Base-by-base conservation (phyloP, 2,113 vertebrate genomes). In the Chionodraco myersi region DNA sequence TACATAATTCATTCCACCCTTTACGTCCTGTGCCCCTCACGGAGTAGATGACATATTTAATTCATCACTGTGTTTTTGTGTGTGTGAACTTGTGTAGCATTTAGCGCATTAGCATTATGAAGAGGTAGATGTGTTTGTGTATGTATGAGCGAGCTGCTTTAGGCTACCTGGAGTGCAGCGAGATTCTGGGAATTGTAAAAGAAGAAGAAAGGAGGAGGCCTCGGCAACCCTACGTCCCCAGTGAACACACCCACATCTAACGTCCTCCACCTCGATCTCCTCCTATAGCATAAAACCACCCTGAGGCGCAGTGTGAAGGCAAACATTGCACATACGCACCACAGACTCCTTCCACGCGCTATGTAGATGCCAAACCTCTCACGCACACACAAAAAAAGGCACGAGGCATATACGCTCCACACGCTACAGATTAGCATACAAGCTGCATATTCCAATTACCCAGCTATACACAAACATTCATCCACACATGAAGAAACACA, bases 1-100 rank as follows among this genome's bases (percentile, higher is more conserved):
- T 87, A 60, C 77, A 51, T 91, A 84, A 87, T 89, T 76, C 72
- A 77, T 82, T 62, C 11, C 62, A 16, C 16, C 63, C 52, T n/a
- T 67, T 62, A 47, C 30, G 66, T 54, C 56, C 10, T 62, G 47
- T 57, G 23, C 66, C 65, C 54, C 51, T 62, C 53, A 61, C 45
- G 44, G 41, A 77, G 68, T 48, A 18, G 53, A 58, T 48, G 26
- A 1, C 76, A 85, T 86, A 64, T 83, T 88, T 88, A 80, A 90
- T 88, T 86, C 72, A 87, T 83, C 10, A 49, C n/a, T 49, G 9
- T 11, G 30, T 36, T 14, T 68, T 71, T 68, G 53, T 71, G 65
- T 77, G 41, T n/a, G 14, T 45, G 60, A 34, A 53, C 23, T 70
- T 54, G n/a, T 72, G 58, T 53, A 72, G 52, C 62, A 79, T 66